Evolutionary conservation across 2,888 invertebrate genomes (phyloP), one percentile per base, ranked within the genome.

Genomic region (Thalpophila matura): DNA sequence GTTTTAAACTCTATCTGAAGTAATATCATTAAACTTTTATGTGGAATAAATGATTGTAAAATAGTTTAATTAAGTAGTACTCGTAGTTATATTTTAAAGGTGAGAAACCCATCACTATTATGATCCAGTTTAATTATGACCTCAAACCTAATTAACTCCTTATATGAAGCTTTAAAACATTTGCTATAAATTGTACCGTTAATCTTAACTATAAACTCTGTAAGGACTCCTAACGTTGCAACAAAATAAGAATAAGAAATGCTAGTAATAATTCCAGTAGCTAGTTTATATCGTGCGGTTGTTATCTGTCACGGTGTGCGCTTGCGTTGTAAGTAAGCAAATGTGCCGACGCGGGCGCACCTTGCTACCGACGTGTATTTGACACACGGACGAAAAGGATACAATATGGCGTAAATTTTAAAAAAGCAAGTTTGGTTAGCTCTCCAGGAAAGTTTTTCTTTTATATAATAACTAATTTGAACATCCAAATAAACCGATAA

Each of bases 271-370:
- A 73, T 57, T 62, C 69, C 74, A 68, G 72, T 58, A 72, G 72
- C 72, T 10, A 38, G 50, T 58, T 60, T 60, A 63, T 51, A 47
- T 58, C 50, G 29, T 37, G 50, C 18, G 37, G 57, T 55, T 54
- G 51, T 76, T 68, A 75, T 68, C 68, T 68, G 58, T 74, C 38
- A 29, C 38, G 26, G 35, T 51, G 40, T 51, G 66, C 58, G 55
- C 59, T 47, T 47, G 56, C 53, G 29, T 35, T 14, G 68, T 72
- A 72, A 72, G 77, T 76, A 75, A 69, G 77, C 77, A 76, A 69
- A 73, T 69, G 62, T 76, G 65, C 45, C 61, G 64, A 24, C 68
- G 29, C 40, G 45, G 57, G 46, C 67, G 55, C 72, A 72, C 72
- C 63, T 71, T 50, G 62, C 51, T 51, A 37, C 59, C 33, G 43